These are phyloP conservation scores for Diarsia dahlii DNA, from an alignment of 2,888 invertebrate species.

Conservation along the genomic window DNA sequence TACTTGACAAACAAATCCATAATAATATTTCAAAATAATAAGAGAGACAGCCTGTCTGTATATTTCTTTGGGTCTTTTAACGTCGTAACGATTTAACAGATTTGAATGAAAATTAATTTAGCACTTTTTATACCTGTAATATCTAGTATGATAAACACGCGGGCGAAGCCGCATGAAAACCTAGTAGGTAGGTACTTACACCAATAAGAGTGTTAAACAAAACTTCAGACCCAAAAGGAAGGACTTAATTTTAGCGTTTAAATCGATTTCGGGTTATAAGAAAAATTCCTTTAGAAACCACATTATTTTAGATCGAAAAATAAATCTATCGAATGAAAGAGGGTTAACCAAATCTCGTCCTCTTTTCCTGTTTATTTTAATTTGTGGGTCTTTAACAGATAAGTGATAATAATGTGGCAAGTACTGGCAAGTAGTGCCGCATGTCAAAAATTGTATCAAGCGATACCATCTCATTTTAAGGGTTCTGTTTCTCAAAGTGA, in stretches of 20 bases:
- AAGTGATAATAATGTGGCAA: neutral
- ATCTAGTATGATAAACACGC: neutral
- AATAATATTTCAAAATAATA: neutral
- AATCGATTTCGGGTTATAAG: conserved; percentile 20
- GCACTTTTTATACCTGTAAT: neutral
- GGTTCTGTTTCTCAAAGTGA: no score
- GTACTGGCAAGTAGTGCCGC: neutral
- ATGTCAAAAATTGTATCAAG: neutral
- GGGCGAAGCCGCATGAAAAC: neutral
- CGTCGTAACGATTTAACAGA: neutral
- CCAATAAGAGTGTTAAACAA: neutral
- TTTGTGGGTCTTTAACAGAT: conserved; percentile 25
- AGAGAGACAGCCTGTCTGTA: neutral
- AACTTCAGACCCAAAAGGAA: neutral
- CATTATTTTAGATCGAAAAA: conserved; percentile 31
- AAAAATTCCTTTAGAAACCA: conserved; percentile 15
- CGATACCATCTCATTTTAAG: neutral
- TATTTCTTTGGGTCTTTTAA: neutral
- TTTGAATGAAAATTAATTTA: neutral
- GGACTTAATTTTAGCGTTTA: conserved; percentile 16
- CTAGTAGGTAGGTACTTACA: neutral
- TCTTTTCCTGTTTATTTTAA: conserved; percentile 44
- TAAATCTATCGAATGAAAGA: conserved; percentile 34
- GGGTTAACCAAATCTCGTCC: conserved; percentile 15
- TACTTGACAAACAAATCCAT: neutral